These are phyloP conservation scores for Catocala nupta DNA, from an alignment of 2,888 invertebrate species.

Conservation along the genomic window DNA sequence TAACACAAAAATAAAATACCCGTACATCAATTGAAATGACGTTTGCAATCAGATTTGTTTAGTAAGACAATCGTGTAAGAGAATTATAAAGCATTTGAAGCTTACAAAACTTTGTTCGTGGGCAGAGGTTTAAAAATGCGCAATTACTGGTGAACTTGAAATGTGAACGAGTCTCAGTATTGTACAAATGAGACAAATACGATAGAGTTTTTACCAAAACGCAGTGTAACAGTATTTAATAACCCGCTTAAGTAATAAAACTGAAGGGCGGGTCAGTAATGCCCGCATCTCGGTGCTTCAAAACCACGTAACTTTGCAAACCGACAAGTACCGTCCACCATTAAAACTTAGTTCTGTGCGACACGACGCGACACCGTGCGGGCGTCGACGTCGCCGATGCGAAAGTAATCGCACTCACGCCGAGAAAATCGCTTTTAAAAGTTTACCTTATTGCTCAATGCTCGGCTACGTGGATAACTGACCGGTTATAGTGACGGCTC, in stretches of 20 bases:
- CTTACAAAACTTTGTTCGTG: too few species aligned
- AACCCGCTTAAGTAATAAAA: slow-evolving; percentile 44
- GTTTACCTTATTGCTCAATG: slow-evolving; percentile 46
- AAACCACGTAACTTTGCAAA: slow-evolving; percentile 57
- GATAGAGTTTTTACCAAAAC: slow-evolving; percentile 18
- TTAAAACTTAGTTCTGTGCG: slow-evolving; percentile 68
- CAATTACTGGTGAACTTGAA: too few species aligned
- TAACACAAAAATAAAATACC: background rate
- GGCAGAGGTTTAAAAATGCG: too few species aligned
- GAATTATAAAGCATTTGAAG: too few species aligned
- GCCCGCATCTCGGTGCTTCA: slow-evolving; percentile 63
- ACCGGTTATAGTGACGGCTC: slow-evolving; percentile 21
- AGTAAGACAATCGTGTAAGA: too few species aligned
- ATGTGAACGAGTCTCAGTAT: too few species aligned
- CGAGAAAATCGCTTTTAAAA: slow-evolving; percentile 60
- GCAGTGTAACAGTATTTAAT: slow-evolving; percentile 22
- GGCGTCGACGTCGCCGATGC: slow-evolving; percentile 37
- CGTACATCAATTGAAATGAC: too few species aligned
- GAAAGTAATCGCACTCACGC: slow-evolving; percentile 53
- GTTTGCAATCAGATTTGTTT: too few species aligned
- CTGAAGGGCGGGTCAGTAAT: slow-evolving; percentile 25
- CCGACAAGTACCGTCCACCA: slow-evolving; percentile 64
- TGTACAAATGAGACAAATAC: too few species aligned
- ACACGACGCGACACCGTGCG: slow-evolving; percentile 46
- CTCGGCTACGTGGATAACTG: slow-evolving; percentile 29